Evolutionary conservation across 2,888 invertebrate genomes (phyloP), one percentile per base, ranked within the genome.

Genomic region (Apodemia duryi): DNA sequence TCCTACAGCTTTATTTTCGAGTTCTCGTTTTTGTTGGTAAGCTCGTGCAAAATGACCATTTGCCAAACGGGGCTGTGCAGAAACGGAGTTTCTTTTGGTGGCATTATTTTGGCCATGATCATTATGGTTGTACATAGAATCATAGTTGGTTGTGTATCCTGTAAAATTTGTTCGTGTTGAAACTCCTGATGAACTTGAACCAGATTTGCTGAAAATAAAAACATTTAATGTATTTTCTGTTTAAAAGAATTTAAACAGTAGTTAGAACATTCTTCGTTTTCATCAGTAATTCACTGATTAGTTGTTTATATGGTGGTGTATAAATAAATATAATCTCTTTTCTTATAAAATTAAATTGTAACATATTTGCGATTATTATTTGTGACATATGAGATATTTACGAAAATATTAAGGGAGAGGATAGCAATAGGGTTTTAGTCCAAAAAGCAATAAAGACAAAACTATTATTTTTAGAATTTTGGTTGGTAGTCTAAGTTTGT

Each of bases 171-270:
- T 88, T 75, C 91, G 82, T 68, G 85, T 90, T n/a, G 88, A 90
- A 73, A 90, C 90, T 4, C 91, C 88, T 6, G 91, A 91, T 29
- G 91, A 91, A 78, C 91, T 91, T 67, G 91, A 91, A 62, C 91
- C 91, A 61, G 91, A 91, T 87, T 91, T 91, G 78, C 91, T 91
- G 82, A 75, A 88, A 89, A 69, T 69, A 65, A 67, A 68, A 62
- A 21, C 21, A 21, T 21, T 21, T 21, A 21, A 21, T 21, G 13
- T 63, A 35, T 35, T 62, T 46, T n/a, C 11, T 10, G 21, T 43
- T 52, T 63, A 13, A 46, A 46, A 5, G 2, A 46, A 46, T n/a
- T 13, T 43, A 11, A 38, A 38, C 7, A 38, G 1, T 7, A 38
- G 38, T 38, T 7, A 38, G 38, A 7, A 38, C 38, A 7, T 38